A percentile compares a stretch with the other conserved stretches of the same genome.
Evolutionary conservation across 2,113 vertebrate genomes (phyloP).

Genomic region (Tympanuchus pallidicinctus): DNA sequence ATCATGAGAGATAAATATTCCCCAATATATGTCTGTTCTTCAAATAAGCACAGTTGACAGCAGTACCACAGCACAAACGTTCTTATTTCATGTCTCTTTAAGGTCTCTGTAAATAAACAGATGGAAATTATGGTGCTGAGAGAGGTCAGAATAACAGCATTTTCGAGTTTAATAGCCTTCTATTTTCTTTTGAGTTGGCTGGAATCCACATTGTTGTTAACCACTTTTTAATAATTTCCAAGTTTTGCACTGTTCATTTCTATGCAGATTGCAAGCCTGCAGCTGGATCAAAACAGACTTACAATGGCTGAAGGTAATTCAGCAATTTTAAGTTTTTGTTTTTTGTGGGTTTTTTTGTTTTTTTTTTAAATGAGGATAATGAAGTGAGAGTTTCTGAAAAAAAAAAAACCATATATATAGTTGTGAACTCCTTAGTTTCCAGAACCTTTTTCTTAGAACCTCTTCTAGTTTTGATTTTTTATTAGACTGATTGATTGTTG

Average conservation of each 20-base stretch:
- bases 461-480: constrained; percentile 32
- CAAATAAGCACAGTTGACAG: background rate
- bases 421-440: constrained; percentile 60
- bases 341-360: constrained; percentile 2
- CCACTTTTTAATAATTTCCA: constrained; percentile 62
- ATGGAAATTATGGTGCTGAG: constrained; percentile 30
- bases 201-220: constrained; percentile 46
- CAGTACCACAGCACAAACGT: background rate
- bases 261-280: constrained; percentile 25
- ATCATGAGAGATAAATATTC: background rate
- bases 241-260: constrained; percentile 46
- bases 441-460: constrained; percentile 44
- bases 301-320: constrained; percentile 63
- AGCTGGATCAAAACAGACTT: constrained; percentile 66
- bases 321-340: constrained; percentile 45
- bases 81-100: constrained; percentile 4
- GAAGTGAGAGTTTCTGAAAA: constrained; percentile 74
- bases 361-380: constrained; percentile 63
- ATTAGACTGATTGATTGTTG: background rate
- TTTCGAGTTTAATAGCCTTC: constrained; percentile 7
- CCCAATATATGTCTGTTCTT: background rate
- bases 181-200: constrained; percentile 54
- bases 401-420: constrained; percentile 65
- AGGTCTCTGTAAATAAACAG: constrained; percentile 44
- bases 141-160: constrained; percentile 42